A percentile compares a stretch with the other conserved stretches of the same genome.
Conservation (phyloP, 2,888 invertebrate genomes). For the Anoplius nigerrimus region DNA sequence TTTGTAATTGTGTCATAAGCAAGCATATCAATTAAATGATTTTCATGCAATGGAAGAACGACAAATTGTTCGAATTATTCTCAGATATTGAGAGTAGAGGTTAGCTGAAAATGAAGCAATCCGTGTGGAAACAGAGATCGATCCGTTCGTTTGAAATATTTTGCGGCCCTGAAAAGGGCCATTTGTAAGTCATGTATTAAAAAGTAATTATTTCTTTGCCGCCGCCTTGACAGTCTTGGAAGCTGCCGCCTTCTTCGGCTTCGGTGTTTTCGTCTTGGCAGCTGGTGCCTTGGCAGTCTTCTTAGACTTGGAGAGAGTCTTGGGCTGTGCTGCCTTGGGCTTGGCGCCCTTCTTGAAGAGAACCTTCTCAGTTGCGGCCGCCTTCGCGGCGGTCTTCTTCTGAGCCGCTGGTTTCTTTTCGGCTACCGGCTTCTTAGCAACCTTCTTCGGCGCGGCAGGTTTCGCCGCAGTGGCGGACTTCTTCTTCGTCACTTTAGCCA, state of each 20-base stretch:
- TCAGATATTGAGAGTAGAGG: too few species aligned
- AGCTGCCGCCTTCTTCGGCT: constrained; percentile 65
- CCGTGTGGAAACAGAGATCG: too few species aligned
- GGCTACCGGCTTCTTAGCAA: constrained; percentile 41
- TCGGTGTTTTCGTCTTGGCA: constrained; percentile 71
- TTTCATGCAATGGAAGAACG: too few species aligned
- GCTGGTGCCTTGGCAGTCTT: constrained; percentile 68
- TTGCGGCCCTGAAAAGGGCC: constrained; percentile 62
- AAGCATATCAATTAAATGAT: too few species aligned
- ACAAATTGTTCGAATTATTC: too few species aligned
- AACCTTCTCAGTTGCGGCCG: neutral
- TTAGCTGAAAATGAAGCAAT: too few species aligned
- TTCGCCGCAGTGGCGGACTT: constrained; percentile 47
- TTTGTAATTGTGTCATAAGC: too few species aligned
- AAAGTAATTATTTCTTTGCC: constrained; percentile 45
- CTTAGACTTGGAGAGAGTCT: constrained; percentile 67
- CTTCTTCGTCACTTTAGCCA: constrained; percentile 39
- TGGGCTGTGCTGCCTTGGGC: constrained; percentile 39
- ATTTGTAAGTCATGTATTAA: constrained; percentile 27
- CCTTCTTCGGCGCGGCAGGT: constrained; percentile 52
- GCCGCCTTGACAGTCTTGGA: constrained; percentile 49
- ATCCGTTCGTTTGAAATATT: constrained; percentile 18
- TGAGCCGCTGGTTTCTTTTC: constrained; percentile 42
- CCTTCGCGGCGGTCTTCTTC: constrained; percentile 49
- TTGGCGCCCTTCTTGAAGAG: constrained; percentile 39